Evolutionary conservation across 2,797 vertebrate genomes (phyloP).

Genomic region (Dendrocincla fuliginosa): DNA sequence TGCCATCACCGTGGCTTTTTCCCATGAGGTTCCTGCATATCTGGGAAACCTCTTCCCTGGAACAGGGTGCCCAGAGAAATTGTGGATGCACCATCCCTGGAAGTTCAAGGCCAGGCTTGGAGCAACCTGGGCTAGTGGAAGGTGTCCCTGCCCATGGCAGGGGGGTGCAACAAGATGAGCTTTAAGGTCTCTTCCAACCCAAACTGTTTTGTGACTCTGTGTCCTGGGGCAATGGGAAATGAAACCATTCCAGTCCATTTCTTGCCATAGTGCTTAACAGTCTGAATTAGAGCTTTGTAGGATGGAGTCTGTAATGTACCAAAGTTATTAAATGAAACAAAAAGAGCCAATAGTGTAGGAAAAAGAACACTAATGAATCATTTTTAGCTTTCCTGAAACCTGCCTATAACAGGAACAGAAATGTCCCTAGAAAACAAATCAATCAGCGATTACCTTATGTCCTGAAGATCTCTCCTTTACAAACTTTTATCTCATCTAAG

Average conservation of each 20-base stretch:
- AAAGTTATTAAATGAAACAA: neutral
- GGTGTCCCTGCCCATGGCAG: neutral
- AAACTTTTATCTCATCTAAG: neutral
- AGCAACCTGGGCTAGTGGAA: rapidly evolving
- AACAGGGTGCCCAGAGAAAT: neutral
- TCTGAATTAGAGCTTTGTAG: neutral
- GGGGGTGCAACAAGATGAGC: neutral
- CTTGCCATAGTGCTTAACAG: neutral
- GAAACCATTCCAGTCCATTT: neutral
- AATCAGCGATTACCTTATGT: neutral
- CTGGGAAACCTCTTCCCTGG: neutral
- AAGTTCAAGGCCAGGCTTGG: neutral
- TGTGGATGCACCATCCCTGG: neutral
- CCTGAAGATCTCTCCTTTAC: neutral
- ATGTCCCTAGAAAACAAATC: neutral
- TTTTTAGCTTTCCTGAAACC: constrained; percentile 18
- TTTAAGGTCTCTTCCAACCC: neutral
- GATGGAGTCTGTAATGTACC: neutral
- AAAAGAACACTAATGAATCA: neutral
- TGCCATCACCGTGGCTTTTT: neutral
- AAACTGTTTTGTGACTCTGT: neutral
- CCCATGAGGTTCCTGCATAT: neutral
- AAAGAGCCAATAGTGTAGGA: neutral
- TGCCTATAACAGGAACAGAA: neutral
- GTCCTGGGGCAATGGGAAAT: neutral